phyloP scores from a whole-genome alignment of 2,888 invertebrate species.

The Schrankia costaestrigalis region DNA sequence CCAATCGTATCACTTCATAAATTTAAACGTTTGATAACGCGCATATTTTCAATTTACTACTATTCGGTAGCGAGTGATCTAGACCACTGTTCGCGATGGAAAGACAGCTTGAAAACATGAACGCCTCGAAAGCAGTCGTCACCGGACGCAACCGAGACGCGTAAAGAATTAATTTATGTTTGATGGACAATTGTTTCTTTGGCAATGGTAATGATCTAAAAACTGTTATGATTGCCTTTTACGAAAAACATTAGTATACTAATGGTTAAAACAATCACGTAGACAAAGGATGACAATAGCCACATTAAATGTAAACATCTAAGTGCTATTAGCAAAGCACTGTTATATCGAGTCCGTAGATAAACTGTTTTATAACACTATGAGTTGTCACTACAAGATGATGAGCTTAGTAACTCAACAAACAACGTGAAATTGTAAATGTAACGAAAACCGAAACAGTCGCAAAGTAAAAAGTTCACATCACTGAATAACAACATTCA shows the following conservation, averaged over 20 bases:
- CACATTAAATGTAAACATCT: no score
- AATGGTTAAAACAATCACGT: no score
- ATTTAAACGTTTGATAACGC: conserved; percentile 57
- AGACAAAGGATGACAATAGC: no score
- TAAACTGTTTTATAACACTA: no score
- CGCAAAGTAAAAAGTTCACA: conserved; percentile 56
- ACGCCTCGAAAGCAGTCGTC: conserved; percentile 71
- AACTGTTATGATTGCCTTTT: conserved; percentile 40
- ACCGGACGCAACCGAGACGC: conserved; percentile 74
- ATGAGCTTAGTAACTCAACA: conserved; percentile 16
- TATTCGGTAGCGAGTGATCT: conserved; percentile 61
- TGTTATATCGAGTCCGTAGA: no score
- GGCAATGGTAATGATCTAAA: conserved; percentile 58
- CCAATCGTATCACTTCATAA: conserved; percentile 55
- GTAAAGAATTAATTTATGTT: conserved; percentile 72
- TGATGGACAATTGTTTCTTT: conserved; percentile 71
- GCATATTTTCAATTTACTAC: conserved; percentile 49
- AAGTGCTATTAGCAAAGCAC: no score
- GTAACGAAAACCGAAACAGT: conserved; percentile 25
- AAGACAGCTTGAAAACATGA: conserved; percentile 69
- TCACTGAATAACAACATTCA: conserved; percentile 71
- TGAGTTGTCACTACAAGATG: no score
- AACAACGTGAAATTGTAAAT: conserved; percentile 14
- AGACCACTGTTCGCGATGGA: conserved; percentile 68
- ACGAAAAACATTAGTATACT: no score